Base-by-base conservation (phyloP, 2,888 invertebrate genomes). In the Tromatobia lineatoria region DNA sequence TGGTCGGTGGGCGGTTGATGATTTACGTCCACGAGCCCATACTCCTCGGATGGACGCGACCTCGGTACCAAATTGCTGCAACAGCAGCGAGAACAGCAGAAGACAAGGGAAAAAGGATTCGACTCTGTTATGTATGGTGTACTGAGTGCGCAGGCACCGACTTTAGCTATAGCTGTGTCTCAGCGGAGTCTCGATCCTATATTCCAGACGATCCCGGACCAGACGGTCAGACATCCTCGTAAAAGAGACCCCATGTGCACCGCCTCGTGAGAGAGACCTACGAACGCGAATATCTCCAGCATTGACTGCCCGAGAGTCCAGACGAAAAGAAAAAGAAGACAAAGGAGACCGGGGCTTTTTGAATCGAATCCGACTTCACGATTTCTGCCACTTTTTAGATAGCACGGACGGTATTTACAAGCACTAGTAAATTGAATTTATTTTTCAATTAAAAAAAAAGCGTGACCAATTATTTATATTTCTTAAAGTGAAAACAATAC, bases 41-140 rank as follows among this genome's bases (percentile, higher is more conserved):
- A 71, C 64, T 34, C 47, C 54, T 70, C 73, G 45, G 23, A 74
- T 42, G 54, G 20, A 38, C 42, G 74, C 50, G 70, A 84, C 84
- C 81, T 81, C 84, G 84, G 74, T 74, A 78, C 81, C 77, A 78
- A 84, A 84, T 78, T 80, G 80, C 80, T 69, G 77, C 67, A 50
- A 59, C 73, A 78, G 59, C 82, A 73, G 77, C 82, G 57, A 47
- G 71, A 59, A 77, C 82, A 50, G 47, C 47, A 23, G 61, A 70
- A 29, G 34, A 67, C 69, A 70, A 70, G 59, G 61, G n/a, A 52
- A 50, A 64, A 38, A 64, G 74, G 20, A 64, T 64, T 52, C 34
- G 64, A 18, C 38, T 74, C 61, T 64, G 50, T 13, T 34, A 29
- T 64, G 34, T 45, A 52, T 13, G 34, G 50, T 13, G 64, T 20